Conservation (phyloP, 2,888 invertebrate genomes). For the Polydesmus complanatus region DNA sequence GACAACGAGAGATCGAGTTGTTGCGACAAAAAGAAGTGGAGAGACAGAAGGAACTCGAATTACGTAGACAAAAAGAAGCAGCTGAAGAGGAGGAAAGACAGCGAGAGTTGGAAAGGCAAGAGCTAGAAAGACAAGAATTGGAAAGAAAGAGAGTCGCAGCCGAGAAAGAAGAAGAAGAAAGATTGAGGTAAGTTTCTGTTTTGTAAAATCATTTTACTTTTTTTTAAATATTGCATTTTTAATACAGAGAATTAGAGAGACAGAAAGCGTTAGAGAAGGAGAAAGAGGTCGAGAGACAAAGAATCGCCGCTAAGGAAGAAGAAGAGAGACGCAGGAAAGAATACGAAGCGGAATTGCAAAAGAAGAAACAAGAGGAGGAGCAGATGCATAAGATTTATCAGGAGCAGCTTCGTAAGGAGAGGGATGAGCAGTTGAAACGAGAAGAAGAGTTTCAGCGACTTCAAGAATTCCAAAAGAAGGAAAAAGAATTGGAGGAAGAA, state of each 20-base stretch:
- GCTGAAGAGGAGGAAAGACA: background rate
- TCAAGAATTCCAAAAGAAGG: background rate
- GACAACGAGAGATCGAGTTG: conserved; percentile 23
- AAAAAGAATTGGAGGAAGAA: conserved; percentile 1
- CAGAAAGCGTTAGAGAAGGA: conserved; percentile 20
- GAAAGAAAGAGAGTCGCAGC: too few relatives aligned
- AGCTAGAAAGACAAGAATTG: background rate
- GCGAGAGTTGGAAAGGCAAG: background rate
- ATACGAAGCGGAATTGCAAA: too few relatives aligned
- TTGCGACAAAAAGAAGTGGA: conserved; percentile 25
- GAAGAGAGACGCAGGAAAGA: too few relatives aligned
- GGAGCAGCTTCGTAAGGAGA: background rate
- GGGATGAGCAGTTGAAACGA: background rate
- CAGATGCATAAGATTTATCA: conserved; percentile 24
- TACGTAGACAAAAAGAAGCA: conserved; percentile 16
- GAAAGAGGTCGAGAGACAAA: conserved; percentile 17
- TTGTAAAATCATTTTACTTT: too few relatives aligned
- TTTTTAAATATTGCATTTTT: too few relatives aligned
- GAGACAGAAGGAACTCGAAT: conserved; percentile 22
- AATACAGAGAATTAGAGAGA: too few relatives aligned
- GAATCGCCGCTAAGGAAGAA: too few relatives aligned
- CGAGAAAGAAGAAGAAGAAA: conserved; percentile 1
- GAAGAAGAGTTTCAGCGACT: background rate
- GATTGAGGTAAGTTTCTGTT: background rate
- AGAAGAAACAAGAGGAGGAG: conserved; percentile 29